Conservation (phyloP, 92 coral and sea anemone species). For the Phymanthus crucifer region DNA sequence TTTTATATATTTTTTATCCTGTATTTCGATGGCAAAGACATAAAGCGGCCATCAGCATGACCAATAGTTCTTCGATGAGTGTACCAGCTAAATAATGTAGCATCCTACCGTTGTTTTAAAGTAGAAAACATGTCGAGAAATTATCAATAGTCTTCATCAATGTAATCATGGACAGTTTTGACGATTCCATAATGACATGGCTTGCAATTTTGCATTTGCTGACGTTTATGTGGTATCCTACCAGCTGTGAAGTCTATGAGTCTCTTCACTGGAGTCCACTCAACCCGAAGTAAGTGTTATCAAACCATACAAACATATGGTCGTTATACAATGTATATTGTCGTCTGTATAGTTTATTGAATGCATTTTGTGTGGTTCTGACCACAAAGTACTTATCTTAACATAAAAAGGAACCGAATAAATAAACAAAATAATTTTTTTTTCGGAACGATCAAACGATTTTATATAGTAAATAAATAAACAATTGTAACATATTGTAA, state of each 20-base stretch:
- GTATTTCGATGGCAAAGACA: neutral
- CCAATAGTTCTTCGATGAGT: neutral
- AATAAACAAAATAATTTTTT: too few species aligned
- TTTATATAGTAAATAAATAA: too few species aligned
- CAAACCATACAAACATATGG: too few species aligned
- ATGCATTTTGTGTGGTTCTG: too few species aligned
- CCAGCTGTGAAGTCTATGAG: conserved; percentile 22
- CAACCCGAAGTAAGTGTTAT: conserved; percentile 32
- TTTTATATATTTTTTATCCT: neutral
- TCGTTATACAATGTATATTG: too few species aligned
- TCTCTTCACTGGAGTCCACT: conserved; percentile 37
- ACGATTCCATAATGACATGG: neutral
- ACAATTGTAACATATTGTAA: too few species aligned
- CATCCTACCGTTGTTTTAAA: neutral
- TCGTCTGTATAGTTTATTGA: too few species aligned
- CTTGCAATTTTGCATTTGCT: neutral
- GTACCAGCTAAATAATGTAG: neutral
- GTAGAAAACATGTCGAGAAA: neutral
- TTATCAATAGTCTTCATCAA: neutral
- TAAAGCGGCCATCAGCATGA: neutral
- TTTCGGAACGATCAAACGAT: too few species aligned
- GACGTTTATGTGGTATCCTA: conserved; percentile 5
- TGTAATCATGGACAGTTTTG: neutral
- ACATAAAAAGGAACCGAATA: too few species aligned
- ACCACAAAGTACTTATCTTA: too few species aligned